Evolutionary conservation across 2,888 invertebrate genomes (phyloP).

Genomic region (Hedychridium roseum): DNA sequence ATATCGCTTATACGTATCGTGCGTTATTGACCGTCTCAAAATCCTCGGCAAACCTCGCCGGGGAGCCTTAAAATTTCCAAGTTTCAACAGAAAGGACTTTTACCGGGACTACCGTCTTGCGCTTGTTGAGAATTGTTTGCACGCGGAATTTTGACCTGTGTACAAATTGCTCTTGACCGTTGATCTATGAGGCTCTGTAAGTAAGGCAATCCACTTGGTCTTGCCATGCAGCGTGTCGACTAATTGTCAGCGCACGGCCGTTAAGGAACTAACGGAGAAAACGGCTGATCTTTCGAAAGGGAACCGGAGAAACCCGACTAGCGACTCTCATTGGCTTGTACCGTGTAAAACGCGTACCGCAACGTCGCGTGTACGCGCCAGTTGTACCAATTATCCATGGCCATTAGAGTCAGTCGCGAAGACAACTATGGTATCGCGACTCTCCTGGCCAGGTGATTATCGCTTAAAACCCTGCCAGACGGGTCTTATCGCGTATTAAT

Average conservation of each 20-base stretch:
- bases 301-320: conserved; percentile 29
- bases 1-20: too few species aligned
- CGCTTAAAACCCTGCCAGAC: conserved; percentile 40
- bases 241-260: conserved; percentile 32
- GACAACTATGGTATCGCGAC: conserved; percentile 36
- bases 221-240: too few species aligned
- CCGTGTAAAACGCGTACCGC: conserved; percentile 11
- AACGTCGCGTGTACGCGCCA: conserved; percentile 22
- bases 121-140: too few species aligned
- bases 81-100: too few species aligned
- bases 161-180: too few species aligned
- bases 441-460: conserved; percentile 26
- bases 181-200: too few species aligned
- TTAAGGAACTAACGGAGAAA: conserved; percentile 31
- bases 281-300: conserved; percentile 31
- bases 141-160: too few species aligned
- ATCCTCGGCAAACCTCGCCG: too few species aligned
- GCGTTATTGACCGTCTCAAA: too few species aligned
- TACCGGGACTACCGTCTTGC: too few species aligned
- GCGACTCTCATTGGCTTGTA: conserved; percentile 12
- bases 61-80: too few species aligned
- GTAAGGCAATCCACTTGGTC: too few species aligned
- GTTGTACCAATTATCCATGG: conserved; percentile 35
- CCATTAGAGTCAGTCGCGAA: conserved; percentile 27
- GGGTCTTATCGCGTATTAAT: conserved; percentile 45